Percentiles rank a stretch among this genome's conserved stretches.
These are phyloP conservation scores for Drosophila seguyi DNA, from an alignment of 1,140 invertebrate species.

Conservation along the genomic window DNA sequence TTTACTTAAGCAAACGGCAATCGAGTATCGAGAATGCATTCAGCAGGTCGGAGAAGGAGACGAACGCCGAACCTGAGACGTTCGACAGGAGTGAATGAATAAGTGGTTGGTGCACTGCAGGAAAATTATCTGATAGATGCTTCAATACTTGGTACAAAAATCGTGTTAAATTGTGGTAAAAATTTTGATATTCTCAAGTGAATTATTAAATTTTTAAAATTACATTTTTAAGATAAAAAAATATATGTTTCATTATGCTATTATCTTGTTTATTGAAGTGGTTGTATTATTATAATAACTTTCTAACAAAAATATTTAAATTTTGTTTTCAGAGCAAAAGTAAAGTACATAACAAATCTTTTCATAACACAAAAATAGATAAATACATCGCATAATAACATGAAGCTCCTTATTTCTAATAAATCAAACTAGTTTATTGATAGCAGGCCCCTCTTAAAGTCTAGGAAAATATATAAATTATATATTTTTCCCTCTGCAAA, in stretches of 20 bases:
- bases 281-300: background rate
- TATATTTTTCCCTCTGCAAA: constrained; percentile 10
- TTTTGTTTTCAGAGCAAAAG: background rate
- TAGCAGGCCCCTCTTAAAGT: background rate
- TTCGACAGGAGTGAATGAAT: constrained; percentile 29
- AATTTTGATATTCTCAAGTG: rapidly evolving
- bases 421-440: background rate
- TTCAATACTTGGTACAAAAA: background rate
- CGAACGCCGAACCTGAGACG: constrained; percentile 21
- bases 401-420: background rate
- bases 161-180: background rate
- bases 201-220: too few species aligned
- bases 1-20: constrained; percentile 80
- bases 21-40: constrained; percentile 47
- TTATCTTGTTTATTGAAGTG: background rate
- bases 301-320: background rate
- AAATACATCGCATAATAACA: background rate
- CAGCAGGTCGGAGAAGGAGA: background rate
- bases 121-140: constrained; percentile 1
- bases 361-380: background rate
- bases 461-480: background rate
- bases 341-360: background rate
- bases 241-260: too few species aligned
- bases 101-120: constrained; percentile 24
- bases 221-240: too few species aligned